Evolutionary conservation across 2,797 vertebrate genomes (phyloP).

Genomic region (Gallinago solitaria): DNA sequence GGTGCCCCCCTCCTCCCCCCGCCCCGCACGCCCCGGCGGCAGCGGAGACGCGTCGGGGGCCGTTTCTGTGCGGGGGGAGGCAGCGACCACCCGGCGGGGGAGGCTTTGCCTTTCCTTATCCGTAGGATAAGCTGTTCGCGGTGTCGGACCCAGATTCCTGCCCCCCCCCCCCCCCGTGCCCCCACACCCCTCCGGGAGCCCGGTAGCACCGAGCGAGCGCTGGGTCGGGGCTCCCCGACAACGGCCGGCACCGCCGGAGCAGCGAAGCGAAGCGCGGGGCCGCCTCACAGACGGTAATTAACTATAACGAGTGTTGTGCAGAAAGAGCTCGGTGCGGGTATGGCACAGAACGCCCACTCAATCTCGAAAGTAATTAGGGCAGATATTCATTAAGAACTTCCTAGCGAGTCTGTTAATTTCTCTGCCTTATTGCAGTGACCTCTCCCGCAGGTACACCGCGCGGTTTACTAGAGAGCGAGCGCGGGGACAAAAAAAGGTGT

Average conservation of each 20-base stretch:
- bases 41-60: no score
- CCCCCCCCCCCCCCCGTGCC: no score
- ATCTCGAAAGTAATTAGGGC: slow-evolving; percentile 34
- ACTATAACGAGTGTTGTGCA: background rate
- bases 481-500: rapidly evolving
- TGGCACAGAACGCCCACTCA: slow-evolving; percentile 6
- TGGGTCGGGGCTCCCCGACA: background rate
- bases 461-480: background rate
- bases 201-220: background rate
- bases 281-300: background rate
- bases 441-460: background rate
- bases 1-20: background rate
- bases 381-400: slow-evolving; percentile 26
- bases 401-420: slow-evolving; percentile 16
- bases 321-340: background rate
- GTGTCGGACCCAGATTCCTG: background rate
- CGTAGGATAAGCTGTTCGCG: rapidly evolving
- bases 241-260: background rate
- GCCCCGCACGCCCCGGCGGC: rapidly evolving
- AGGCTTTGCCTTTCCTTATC: background rate
- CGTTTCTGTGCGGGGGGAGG: background rate
- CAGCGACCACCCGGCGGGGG: rapidly evolving
- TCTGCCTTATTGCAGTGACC: background rate
- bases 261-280: background rate
- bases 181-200: background rate